Base-by-base conservation (phyloP, 2,113 vertebrate genomes). In the Heteronetta atricapilla region DNA sequence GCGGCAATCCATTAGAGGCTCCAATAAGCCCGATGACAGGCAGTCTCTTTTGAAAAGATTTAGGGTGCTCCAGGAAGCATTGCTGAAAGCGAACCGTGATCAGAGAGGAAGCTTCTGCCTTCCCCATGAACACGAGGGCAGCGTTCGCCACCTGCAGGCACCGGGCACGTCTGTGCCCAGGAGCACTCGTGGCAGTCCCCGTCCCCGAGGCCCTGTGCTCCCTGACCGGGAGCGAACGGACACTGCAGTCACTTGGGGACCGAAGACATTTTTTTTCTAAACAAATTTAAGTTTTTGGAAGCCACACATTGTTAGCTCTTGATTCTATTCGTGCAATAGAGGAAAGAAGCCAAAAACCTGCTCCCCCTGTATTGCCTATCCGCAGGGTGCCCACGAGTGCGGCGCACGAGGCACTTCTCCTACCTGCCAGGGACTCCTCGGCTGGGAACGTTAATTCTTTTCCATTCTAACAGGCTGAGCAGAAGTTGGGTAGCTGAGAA, bases 381-480 rank as follows among this genome's bases (percentile, higher is more conserved):
- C 83, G 69, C 20, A 66, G 40, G 53, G 55, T 40, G 68, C 76
- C 48, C 29, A 46, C 8, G 34, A 21, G 28, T 26, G n/a, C 14
- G 4, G 13, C 48, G 7, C 44, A 38, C 14, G 29, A 4, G 66
- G 73, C 74, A 59, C 29, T 26, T 36, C 12, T 59, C 46, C 38
- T 36, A 59, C 52, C 29, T 36, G 69, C 76, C 92, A 92, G 83
- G 63, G 93, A 88, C 77, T 87, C 40, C 90, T 59, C 82, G 91
- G 60, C 59, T 58, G 78, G 81, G 87, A 91, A 86, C 85, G 21
- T 46, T 56, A 38, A 64, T 36, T 55, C 68, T 63, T 89, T 96
- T 84, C 55, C 95, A 86, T 77, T 73, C 81, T 69, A 94, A 77
- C 86, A 90, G 82, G 78, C 36, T 26, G 36, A 89, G 59, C 53